These are phyloP conservation scores for Argynnis bischoffii DNA, from an alignment of 2,888 invertebrate species.

Conservation along the genomic window DNA sequence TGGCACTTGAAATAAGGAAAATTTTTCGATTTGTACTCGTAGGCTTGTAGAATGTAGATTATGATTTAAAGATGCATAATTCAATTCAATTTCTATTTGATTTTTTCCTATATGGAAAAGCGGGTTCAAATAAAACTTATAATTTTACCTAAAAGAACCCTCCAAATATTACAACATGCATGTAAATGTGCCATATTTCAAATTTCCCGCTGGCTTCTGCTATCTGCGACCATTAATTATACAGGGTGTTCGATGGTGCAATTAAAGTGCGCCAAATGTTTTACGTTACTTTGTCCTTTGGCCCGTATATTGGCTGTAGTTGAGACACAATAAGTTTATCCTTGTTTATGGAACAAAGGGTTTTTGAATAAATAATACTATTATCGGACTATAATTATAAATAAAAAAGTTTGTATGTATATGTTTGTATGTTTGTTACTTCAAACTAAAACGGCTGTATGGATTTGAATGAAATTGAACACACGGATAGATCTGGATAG, in stretches of 20 bases:
- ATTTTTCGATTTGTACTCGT: background rate
- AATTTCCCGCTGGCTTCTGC: slow-evolving; percentile 43
- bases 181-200: slow-evolving; percentile 44
- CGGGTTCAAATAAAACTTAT: too few species aligned
- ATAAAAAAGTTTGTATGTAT: too few species aligned
- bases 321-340: slow-evolving; percentile 1
- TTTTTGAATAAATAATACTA: too few species aligned
- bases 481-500: too few species aligned
- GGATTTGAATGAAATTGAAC: too few species aligned
- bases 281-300: slow-evolving; percentile 32
- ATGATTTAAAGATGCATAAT: background rate
- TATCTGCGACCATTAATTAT: slow-evolving; percentile 55
- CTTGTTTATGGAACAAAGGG: background rate
- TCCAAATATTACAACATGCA: slow-evolving; percentile 11
- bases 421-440: too few species aligned
- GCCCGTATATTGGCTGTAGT: slow-evolving; percentile 16
- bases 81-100: too few species aligned
- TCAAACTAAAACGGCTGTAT: too few species aligned
- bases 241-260: slow-evolving; percentile 49
- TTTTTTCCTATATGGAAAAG: too few species aligned
- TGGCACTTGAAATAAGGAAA: slow-evolving; percentile 4
- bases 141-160: background rate
- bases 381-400: too few species aligned
- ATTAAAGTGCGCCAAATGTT: slow-evolving; percentile 48
- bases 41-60: background rate